Conservation (phyloP, 2,113 vertebrate species). For the Dicerorhinus sumatrensis region DNA sequence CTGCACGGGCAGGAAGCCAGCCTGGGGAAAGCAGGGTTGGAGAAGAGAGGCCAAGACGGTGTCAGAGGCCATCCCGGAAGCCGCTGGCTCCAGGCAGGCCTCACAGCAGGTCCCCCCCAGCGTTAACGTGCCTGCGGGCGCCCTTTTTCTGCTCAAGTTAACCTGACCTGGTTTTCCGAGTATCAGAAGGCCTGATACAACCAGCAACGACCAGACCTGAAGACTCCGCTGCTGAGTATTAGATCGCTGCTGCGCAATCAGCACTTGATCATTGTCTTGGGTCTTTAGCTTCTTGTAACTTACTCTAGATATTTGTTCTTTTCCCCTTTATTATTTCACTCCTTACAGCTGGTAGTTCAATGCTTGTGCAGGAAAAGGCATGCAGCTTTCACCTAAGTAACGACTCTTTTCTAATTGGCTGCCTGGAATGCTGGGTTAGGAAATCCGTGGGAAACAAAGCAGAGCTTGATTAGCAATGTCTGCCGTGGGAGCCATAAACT, state of each 20-base stretch:
- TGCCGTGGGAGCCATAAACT: accelerated
- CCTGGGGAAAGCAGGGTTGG: neutral
- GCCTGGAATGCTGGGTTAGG: neutral
- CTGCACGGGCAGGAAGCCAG: neutral
- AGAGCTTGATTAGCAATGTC: neutral
- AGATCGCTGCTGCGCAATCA: accelerated
- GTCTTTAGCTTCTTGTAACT: neutral
- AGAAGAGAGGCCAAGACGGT: neutral
- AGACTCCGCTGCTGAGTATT: neutral
- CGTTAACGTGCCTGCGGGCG: accelerated
- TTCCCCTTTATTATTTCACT: neutral
- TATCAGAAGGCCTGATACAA: neutral
- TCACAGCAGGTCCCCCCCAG: neutral
- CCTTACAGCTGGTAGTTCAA: too few species aligned
- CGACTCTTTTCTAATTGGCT: neutral
- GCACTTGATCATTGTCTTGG: too few species aligned
- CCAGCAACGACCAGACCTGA: neutral
- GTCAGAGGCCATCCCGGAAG: neutral
- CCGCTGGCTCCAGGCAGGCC: neutral
- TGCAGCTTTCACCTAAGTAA: neutral
- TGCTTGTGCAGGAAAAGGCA: neutral
- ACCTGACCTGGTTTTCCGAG: neutral
- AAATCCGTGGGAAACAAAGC: neutral
- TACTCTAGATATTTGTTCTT: neutral
- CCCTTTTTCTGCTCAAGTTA: too few species aligned